These are phyloP conservation scores for Rhyacophila evoluta DNA, from an alignment of 2,888 invertebrate species.

Conservation along the genomic window DNA sequence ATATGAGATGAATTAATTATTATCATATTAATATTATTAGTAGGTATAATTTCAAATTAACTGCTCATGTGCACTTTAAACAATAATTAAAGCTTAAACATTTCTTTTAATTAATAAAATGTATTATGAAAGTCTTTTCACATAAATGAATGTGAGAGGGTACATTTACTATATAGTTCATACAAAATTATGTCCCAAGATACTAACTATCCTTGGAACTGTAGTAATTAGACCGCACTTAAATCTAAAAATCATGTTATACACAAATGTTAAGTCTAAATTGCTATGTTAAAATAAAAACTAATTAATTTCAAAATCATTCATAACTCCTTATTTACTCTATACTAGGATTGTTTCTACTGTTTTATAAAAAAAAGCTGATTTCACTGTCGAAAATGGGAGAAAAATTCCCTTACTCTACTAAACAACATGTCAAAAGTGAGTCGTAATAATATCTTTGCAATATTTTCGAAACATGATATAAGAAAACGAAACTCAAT, in stretches of 20 bases:
- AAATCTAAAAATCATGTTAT: not conserved
- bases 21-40: not conserved
- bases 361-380: too few species aligned
- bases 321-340: too few species aligned
- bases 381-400: too few species aligned
- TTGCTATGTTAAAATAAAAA: not conserved
- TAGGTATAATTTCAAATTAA: not conserved
- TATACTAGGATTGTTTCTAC: too few species aligned
- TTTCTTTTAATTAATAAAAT: not conserved
- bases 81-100: not conserved
- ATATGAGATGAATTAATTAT: too few species aligned
- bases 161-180: not conserved
- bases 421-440: too few species aligned
- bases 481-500: too few species aligned
- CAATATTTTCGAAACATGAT: too few species aligned
- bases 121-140: not conserved
- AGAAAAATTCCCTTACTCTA: too few species aligned
- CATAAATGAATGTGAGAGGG: not conserved
- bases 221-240: slow-evolving; percentile 22
- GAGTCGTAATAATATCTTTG: too few species aligned
- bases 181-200: not conserved
- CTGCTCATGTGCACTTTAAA: not conserved
- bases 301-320: not conserved
- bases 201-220: not conserved
- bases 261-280: not conserved